Base-by-base conservation (phyloP, 2,888 invertebrate genomes). In the Hetaerina titia region DNA sequence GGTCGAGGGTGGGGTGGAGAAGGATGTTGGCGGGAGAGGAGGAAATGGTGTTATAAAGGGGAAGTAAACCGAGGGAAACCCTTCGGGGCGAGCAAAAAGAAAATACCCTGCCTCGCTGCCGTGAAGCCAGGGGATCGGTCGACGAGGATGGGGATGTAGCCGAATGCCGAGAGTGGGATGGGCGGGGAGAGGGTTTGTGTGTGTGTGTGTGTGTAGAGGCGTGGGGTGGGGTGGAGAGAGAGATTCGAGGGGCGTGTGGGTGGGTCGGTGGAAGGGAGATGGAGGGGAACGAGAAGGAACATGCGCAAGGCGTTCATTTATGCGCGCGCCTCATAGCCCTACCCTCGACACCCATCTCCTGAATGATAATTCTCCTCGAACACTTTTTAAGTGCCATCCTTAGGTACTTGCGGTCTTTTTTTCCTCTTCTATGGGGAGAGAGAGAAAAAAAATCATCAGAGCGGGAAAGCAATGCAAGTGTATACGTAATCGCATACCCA, bases 271-370 rank as follows among this genome's bases (percentile, higher is more conserved):
- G 69, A 69, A 69, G 69, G 19, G 69, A n/a, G n/a, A n/a, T 69
- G 69, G 69, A 69, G 7, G 45, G 45, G 45, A 45, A 69, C n/a
- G 22, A 19, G 7, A 13, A 22, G 89, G 56, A 69, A 45, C 92
- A 92, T 92, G 92, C 92, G 92, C 92, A 74, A 69, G 64, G 56
- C 69, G 69, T 74, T 92, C 69, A 92, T 92, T 81, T 69, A 64
- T 92, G 92, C 92, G 92, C 92, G 92, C 92, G 92, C 92, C 69
- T 31, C 81, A 31, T 31, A 4, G 13, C 81, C 15, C 8, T 81
- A 25, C 11, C 7, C 74, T 69, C n/a, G 25, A 81, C 92, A 13
- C 63, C 64, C 58, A 19, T 45, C 45, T 69, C 45, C 74, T n/a
- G 69, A 92, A 45, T 69, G n/a, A 74, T n/a, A n/a, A 69, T 92